Evolutionary conservation across 2,888 invertebrate species (phyloP).

Genomic region (Enchytraeus crypticus): DNA sequence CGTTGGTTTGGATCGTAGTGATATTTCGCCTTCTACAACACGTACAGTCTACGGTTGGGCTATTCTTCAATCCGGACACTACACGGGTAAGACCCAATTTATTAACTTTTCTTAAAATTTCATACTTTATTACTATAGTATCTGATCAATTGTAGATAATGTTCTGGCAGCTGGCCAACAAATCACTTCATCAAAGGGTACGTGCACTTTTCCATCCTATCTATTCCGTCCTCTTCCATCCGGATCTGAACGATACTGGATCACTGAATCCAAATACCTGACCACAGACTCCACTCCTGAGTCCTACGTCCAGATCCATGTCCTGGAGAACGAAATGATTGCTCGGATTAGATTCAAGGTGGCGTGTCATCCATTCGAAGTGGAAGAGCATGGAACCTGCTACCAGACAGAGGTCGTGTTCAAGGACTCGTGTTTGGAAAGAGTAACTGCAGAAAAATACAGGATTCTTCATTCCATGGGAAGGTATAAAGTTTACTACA

Average conservation of each 20-base stretch:
- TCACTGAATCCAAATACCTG: slow-evolving; percentile 7
- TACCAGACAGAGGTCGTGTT: slow-evolving; percentile 6
- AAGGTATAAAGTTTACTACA: neutral
- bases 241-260: neutral
- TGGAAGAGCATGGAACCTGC: neutral
- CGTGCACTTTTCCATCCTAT: slow-evolving; percentile 1
- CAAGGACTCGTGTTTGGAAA: neutral
- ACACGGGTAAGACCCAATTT: no score
- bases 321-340: neutral
- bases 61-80: no score
- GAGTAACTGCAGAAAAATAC: neutral
- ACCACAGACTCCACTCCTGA: neutral
- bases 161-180: no score
- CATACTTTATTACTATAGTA: no score
- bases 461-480: neutral
- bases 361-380: neutral
- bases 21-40: no score
- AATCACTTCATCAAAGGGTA: no score
- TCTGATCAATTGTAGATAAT: no score
- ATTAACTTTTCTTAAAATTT: no score
- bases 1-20: no score
- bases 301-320: slow-evolving; percentile 5
- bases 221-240: slow-evolving; percentile 1
- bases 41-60: no score
- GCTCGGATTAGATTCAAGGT: slow-evolving; percentile 4